A percentile compares a stretch with the other conserved stretches of the same genome.
Evolutionary conservation across 2,888 invertebrate species (phyloP).

Genomic region (Augochlorella aurata): DNA sequence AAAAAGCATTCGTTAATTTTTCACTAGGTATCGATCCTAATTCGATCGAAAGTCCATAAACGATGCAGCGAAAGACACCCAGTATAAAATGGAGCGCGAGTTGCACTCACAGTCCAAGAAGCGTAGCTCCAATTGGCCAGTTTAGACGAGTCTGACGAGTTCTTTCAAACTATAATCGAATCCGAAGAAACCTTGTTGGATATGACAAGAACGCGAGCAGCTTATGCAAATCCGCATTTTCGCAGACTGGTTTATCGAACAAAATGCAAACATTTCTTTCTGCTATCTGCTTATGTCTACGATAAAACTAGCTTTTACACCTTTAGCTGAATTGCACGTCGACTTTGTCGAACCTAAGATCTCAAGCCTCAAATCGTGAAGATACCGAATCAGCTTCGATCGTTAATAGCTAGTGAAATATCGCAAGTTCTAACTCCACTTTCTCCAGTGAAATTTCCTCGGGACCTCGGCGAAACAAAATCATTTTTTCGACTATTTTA

Average conservation of each 20-base stretch:
- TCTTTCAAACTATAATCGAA: not conserved
- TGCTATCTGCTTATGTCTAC: not conserved
- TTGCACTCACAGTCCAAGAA: not conserved
- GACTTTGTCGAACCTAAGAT: no score
- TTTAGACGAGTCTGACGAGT: slow-evolving; percentile 5
- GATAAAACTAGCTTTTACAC: not conserved
- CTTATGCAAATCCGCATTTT: not conserved
- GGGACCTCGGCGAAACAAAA: no score
- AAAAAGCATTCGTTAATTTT: no score
- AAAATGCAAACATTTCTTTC: not conserved
- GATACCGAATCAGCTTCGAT: no score
- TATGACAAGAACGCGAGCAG: not conserved
- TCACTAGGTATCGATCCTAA: not conserved
- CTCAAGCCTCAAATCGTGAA: no score
- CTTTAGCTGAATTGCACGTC: not conserved
- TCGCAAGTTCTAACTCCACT: no score
- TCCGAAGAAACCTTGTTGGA: not conserved
- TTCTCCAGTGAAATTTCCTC: no score
- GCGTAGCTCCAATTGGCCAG: slow-evolving; percentile 3
- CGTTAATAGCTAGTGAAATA: no score
- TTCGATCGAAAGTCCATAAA: not conserved
- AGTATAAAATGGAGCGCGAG: not conserved
- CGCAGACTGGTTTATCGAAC: not conserved
- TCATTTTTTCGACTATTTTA: no score
- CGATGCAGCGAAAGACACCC: not conserved